Evolutionary conservation across 1,140 invertebrate species (phyloP).

Genomic region (Drosophila dunni): DNA sequence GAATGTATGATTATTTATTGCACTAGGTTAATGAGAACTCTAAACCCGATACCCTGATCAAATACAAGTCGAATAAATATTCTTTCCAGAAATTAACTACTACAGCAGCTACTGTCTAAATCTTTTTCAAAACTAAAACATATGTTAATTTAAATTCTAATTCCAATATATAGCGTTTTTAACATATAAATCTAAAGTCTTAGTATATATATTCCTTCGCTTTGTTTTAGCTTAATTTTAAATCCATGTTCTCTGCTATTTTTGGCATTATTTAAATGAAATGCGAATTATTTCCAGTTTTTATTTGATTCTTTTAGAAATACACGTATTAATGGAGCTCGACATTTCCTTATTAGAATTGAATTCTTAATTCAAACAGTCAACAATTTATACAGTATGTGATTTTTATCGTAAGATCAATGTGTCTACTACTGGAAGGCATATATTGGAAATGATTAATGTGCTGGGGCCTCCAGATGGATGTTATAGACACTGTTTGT

Average conservation of each 20-base stretch:
- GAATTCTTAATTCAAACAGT: conserved; percentile 3
- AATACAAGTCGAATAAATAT: too few species aligned
- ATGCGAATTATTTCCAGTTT: conserved; percentile 10
- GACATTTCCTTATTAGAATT: conserved; percentile 4
- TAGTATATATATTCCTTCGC: not conserved
- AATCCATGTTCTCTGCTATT: not conserved
- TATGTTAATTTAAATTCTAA: too few species aligned
- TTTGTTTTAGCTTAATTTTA: not conserved
- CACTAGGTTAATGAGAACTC: too few species aligned
- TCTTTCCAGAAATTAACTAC: too few species aligned
- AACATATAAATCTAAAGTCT: too few species aligned
- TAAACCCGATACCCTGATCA: too few species aligned
- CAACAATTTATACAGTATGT: not conserved
- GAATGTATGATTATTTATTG: too few species aligned
- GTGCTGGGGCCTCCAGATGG: conserved; percentile 14
- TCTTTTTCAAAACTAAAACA: too few species aligned
- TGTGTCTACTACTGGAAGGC: not conserved
- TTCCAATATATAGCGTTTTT: too few species aligned
- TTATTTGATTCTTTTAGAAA: conserved; percentile 2
- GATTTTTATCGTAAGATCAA: conserved; percentile 2
- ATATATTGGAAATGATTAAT: conserved; percentile 44
- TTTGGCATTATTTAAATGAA: not conserved
- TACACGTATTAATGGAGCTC: not conserved
- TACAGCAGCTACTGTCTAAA: too few species aligned
- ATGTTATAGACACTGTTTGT: conserved; percentile 34